Evolutionary conservation across 2,113 vertebrate genomes (phyloP).

Genomic region (Python bivittatus): DNA sequence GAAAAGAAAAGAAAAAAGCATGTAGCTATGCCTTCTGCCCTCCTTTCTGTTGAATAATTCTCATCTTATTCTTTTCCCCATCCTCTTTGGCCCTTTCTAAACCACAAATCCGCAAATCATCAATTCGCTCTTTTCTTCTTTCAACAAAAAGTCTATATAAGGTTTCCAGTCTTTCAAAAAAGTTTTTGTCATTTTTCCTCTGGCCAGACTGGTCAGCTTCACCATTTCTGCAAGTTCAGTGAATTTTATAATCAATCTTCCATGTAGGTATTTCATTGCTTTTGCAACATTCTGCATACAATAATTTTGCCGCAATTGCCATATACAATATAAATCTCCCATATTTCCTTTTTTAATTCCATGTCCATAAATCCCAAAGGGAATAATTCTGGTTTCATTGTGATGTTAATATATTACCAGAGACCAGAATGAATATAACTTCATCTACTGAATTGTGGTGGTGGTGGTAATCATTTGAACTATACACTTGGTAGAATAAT

Average conservation of each 20-base stretch:
- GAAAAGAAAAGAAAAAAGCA: not conserved
- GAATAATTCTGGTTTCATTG: not conserved
- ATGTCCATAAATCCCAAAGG: not conserved
- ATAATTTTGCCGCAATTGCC: not conserved
- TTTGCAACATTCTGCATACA: not conserved
- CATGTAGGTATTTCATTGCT: not conserved
- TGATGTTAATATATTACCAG: not conserved
- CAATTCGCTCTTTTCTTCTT: not conserved
- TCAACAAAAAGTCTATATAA: not conserved
- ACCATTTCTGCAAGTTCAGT: not conserved
- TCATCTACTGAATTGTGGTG: not conserved
- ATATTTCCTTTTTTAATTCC: not conserved
- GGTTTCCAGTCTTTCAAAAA: not conserved
- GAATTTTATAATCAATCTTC: not conserved
- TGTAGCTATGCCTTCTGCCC: not conserved
- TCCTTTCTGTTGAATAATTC: not conserved
- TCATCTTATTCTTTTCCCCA: not conserved
- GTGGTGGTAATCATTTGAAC: not conserved
- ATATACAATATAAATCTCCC: not conserved
- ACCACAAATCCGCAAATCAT: not conserved
- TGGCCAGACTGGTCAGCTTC: not conserved
- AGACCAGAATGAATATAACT: not conserved
- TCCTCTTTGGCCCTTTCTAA: not conserved
- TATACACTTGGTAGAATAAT: not conserved
- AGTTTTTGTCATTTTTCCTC: not conserved